A percentile compares a stretch with the other conserved stretches of the same genome.
These are phyloP conservation scores for Amazona vittata DNA, from an alignment of 2,113 vertebrate species.

Conservation along the genomic window DNA sequence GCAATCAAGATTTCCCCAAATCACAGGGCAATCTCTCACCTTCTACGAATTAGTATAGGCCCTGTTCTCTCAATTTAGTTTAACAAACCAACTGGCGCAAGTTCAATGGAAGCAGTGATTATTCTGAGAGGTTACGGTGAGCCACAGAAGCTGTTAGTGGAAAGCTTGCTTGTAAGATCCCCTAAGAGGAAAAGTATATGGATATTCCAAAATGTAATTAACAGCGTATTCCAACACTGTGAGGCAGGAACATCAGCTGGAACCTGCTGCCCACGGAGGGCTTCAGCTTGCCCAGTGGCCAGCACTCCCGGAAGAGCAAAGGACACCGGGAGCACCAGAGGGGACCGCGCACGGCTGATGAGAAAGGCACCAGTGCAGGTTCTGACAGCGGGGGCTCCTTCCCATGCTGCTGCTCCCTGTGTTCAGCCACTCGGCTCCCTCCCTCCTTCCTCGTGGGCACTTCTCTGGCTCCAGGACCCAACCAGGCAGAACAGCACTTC, in stretches of 20 bases:
- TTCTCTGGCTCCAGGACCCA: not conserved
- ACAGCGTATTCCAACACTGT: not conserved
- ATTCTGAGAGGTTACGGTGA: constrained; percentile 36
- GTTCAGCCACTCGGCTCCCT: accelerated
- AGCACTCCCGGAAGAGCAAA: not conserved
- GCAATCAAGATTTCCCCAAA: constrained; percentile 60
- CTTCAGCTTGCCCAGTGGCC: not conserved
- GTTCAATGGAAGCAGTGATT: constrained; percentile 44
- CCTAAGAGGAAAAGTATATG: constrained; percentile 46
- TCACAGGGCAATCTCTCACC: constrained; percentile 58
- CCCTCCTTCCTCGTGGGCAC: accelerated
- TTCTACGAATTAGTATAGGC: constrained; percentile 26
- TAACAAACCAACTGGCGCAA: constrained; percentile 62
- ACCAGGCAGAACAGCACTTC: not conserved
- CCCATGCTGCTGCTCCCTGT: not conserved
- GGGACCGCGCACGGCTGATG: accelerated
- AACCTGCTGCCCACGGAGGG: not conserved
- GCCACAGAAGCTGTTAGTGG: not conserved
- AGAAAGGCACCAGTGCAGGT: not conserved
- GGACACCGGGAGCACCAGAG: not conserved
- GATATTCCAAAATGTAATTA: constrained; percentile 54
- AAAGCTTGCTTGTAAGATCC: not conserved
- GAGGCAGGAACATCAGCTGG: not conserved
- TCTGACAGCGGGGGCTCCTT: not conserved
- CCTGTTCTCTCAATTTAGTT: constrained; percentile 35